These are phyloP conservation scores for Pelecanoides urinatrix DNA, from an alignment of 2,113 vertebrate species.

Conservation along the genomic window DNA sequence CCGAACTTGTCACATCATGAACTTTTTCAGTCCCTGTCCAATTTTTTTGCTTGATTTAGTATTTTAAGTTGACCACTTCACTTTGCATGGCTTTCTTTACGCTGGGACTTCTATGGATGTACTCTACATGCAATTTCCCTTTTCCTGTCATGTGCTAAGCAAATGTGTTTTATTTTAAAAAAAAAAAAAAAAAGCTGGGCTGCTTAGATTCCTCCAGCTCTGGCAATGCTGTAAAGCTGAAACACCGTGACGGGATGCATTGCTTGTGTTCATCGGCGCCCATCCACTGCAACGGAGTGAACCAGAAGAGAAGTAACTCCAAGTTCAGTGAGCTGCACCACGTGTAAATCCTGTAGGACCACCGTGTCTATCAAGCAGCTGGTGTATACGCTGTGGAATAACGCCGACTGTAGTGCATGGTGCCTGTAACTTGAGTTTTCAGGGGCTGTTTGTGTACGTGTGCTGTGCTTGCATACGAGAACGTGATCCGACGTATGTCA, in stretches of 20 bases:
- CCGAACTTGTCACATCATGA: background rate
- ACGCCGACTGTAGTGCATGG: fast-evolving
- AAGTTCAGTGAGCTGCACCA: fast-evolving
- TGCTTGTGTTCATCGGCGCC: background rate
- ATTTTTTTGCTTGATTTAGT: background rate
- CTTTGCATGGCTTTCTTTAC: background rate
- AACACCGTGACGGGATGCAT: background rate
- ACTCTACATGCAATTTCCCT: background rate
- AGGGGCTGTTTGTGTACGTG: fast-evolving
- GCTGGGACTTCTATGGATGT: background rate
- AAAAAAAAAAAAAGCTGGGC: background rate
- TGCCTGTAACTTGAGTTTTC: background rate
- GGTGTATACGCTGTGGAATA: no score
- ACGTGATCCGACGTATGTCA: fast-evolving
- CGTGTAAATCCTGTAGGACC: no score
- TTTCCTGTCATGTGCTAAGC: background rate
- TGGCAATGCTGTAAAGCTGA: background rate
- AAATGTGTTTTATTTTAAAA: background rate
- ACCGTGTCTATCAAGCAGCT: background rate
- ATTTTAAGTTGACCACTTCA: background rate
- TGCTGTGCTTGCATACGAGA: fast-evolving
- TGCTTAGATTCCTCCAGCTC: background rate
- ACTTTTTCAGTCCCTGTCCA: background rate
- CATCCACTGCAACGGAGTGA: background rate
- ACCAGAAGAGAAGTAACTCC: background rate